Percentiles rank a stretch among this genome's conserved stretches.
Conservation (phyloP, 2,888 invertebrate genomes). For the Ramazzottius varieornatus region DNA sequence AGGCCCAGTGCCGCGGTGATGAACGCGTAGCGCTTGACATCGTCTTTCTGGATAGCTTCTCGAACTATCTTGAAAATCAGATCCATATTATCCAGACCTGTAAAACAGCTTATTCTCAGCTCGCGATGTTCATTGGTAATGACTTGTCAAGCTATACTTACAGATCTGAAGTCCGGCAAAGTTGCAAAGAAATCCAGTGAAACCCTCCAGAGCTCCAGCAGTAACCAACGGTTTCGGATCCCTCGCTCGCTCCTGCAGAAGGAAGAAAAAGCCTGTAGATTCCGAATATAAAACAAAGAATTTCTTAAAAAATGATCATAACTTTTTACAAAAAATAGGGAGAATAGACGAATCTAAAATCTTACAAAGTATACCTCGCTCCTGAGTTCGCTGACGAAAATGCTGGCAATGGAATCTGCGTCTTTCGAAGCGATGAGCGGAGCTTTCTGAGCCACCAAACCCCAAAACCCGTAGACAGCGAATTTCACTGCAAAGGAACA, state of each 20-base stretch:
- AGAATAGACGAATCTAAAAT: background rate
- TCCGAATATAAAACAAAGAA: background rate
- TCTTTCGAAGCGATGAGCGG: background rate
- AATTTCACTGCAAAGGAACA: background rate
- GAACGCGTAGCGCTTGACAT: background rate
- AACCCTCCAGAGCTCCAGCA: background rate
- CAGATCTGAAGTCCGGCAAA: background rate
- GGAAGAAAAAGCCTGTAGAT: background rate
- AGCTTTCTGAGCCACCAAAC: background rate
- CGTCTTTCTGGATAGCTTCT: background rate
- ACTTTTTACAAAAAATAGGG: background rate
- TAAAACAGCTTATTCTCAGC: background rate
- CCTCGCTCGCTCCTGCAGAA: background rate
- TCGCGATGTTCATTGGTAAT: background rate
- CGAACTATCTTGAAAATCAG: background rate
- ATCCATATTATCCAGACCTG: background rate
- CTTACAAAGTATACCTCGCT: background rate
- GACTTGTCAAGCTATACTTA: background rate
- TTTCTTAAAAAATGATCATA: background rate
- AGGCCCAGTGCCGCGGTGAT: background rate
- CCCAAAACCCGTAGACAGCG: background rate
- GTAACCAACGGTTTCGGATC: background rate
- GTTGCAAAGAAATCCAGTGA: background rate
- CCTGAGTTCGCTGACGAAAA: background rate
- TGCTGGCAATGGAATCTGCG: background rate